Conservation (phyloP, 2,888 invertebrate species). For the Osmoderma eremita region DNA sequence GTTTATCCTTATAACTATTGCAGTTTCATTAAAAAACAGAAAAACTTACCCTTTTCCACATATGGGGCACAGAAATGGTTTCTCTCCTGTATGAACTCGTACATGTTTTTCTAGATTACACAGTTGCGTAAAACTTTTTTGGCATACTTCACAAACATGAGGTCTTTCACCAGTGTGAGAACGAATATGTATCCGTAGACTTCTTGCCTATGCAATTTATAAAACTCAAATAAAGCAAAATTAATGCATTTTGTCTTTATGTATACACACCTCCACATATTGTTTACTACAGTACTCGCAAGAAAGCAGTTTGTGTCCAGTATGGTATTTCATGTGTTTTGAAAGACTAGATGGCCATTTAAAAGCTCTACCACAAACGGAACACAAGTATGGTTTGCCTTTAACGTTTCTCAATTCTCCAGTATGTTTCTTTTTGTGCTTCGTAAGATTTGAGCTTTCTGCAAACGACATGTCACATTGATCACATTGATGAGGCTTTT, state of each 20-base stretch:
- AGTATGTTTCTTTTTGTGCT: slow-evolving; percentile 66
- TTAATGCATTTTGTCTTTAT: background rate
- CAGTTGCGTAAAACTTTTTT: slow-evolving; percentile 62
- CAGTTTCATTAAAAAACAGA: no score
- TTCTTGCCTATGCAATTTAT: slow-evolving; percentile 56
- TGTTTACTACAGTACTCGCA: slow-evolving; percentile 65
- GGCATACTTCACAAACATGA: slow-evolving; percentile 61
- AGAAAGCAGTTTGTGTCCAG: slow-evolving; percentile 64
- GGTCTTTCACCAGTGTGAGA: slow-evolving; percentile 64
- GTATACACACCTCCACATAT: slow-evolving; percentile 62
- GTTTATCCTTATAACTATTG: no score
- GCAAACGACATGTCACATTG: slow-evolving; percentile 66
- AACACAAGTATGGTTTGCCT: slow-evolving; percentile 64
- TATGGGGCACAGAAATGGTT: slow-evolving; percentile 61
- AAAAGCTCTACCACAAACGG: slow-evolving; percentile 64
- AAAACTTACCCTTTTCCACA: slow-evolving; percentile 61
- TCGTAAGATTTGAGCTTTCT: slow-evolving; percentile 65
- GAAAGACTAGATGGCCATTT: slow-evolving; percentile 66
- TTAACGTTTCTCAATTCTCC: slow-evolving; percentile 64
- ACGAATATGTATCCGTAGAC: slow-evolving; percentile 62
- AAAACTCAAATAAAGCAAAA: slow-evolving; percentile 31
- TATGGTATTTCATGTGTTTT: slow-evolving; percentile 67
- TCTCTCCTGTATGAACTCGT: slow-evolving; percentile 64
- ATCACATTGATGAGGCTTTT: slow-evolving; percentile 65
- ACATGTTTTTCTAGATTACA: slow-evolving; percentile 64